These are phyloP conservation scores for Labia minor DNA, from an alignment of 2,888 invertebrate genomes.

Conservation along the genomic window DNA sequence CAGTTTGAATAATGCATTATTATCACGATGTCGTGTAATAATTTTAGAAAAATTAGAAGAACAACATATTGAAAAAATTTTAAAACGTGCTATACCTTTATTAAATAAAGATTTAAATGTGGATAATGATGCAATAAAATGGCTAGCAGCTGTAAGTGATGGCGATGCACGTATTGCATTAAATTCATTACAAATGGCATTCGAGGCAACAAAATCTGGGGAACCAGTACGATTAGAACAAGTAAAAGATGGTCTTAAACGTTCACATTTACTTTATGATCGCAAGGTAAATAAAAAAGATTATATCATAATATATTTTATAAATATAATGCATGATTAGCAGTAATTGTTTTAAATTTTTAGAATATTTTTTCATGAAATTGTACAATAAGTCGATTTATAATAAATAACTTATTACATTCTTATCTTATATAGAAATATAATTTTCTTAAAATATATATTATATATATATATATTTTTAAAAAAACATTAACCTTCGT, in stretches of 20 bases:
- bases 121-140: constrained; percentile 51
- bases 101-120: constrained; percentile 33
- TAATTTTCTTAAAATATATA: too few relatives aligned
- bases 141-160: constrained; percentile 65
- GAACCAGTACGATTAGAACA: constrained; percentile 48
- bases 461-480: too few relatives aligned
- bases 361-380: too few relatives aligned
- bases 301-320: too few relatives aligned
- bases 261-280: constrained; percentile 68
- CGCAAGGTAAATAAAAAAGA: constrained; percentile 35
- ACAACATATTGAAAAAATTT: constrained; percentile 48
- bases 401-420: too few relatives aligned
- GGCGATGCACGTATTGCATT: constrained; percentile 73
- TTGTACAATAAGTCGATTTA: too few relatives aligned
- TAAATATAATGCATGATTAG: too few relatives aligned
- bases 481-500: too few relatives aligned
- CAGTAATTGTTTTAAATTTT: too few relatives aligned
- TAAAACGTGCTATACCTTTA: constrained; percentile 45
- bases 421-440: too few relatives aligned
- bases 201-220: constrained; percentile 42
- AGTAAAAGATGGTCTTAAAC: constrained; percentile 62
- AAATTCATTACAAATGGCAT: constrained; percentile 59
- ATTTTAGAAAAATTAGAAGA: constrained; percentile 57
- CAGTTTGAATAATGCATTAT: constrained; percentile 63
- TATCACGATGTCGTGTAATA: constrained; percentile 67